Base-by-base conservation (phyloP, 2,797 vertebrate species). In the Antennarius maculatus region DNA sequence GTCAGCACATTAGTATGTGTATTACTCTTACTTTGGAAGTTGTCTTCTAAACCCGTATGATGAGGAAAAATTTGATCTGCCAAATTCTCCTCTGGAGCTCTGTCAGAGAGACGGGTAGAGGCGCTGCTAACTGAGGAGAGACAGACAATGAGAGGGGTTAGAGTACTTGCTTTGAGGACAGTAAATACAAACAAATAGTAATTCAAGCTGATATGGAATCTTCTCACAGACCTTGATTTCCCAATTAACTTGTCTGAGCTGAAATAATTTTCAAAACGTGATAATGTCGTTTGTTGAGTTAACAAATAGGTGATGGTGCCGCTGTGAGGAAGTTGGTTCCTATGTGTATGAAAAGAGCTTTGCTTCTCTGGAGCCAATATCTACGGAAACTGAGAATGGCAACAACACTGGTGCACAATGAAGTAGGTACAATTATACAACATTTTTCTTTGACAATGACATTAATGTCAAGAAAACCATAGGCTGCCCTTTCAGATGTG, bases 1-100 rank as follows among this genome's bases (percentile, higher is more conserved):
- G 12, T 52, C 11, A 17, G 27, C 23, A 29, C 37, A 47, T 55
- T 1, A n/a, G 18, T 29, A 27, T 54, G 8, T 13, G 2, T 16
- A 34, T 6, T 27, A 59, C 27, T 77, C 86, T 90, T 88, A 92
- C 90, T 70, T 71, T 79, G 80, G 54, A 50, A 66, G 64, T 84
- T 76, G 6, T 88, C 80, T 31, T 83, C 82, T 58, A 60, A 43
- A 29, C 77, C 81, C 64, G 71, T 31, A 66, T 69, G 79, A 64
- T 45, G 76, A 74, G 68, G 43, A 66, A 83, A 75, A 41, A 75
- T 37, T 13, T 78, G 65, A 43, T 88, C 79, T 17, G 84, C 71
- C 49, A 79, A 15, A 55, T 61, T 74, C 42, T 88, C 76, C 31
- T 90, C 84, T 41, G 80, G 76, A 54, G 84, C 76, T 53, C 62